Percentiles rank a stretch among this genome's conserved stretches.
These are phyloP conservation scores for Stegostoma tigrinum DNA, from an alignment of 2,113 vertebrate species.

Conservation along the genomic window DNA sequence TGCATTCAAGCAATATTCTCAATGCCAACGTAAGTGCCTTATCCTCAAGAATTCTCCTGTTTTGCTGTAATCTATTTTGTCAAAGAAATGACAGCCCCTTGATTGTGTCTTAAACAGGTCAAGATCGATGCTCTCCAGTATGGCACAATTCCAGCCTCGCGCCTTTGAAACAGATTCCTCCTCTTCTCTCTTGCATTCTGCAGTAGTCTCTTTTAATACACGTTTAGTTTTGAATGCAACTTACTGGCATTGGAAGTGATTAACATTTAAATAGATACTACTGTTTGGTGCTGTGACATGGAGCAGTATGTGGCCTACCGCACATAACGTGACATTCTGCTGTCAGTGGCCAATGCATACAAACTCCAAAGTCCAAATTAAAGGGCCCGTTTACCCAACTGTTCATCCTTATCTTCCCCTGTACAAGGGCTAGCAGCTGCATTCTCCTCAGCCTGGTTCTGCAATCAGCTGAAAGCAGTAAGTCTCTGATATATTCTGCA, in stretches of 20 bases:
- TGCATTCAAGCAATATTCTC: neutral
- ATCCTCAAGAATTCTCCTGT: neutral
- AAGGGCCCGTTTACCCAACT: neutral
- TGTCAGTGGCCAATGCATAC: neutral
- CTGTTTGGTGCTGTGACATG: neutral
- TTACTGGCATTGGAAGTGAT: neutral
- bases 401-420: neutral
- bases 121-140: neutral
- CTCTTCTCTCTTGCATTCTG: neutral
- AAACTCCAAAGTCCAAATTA: neutral
- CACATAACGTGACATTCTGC: neutral
- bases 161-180: neutral
- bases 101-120: neutral
- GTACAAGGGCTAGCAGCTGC: no score
- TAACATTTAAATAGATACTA: neutral
- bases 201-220: neutral
- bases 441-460: neutral
- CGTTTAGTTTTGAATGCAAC: neutral
- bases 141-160: neutral
- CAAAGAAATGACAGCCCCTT: neutral
- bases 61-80: neutral
- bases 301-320: neutral
- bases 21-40: neutral
- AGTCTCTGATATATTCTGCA: neutral
- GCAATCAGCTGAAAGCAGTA: neutral